A percentile compares a stretch with the other conserved stretches of the same genome.
Conservation (phyloP, 53 echinoderm and acorn worm species). For the Paracentrotus lividus region DNA sequence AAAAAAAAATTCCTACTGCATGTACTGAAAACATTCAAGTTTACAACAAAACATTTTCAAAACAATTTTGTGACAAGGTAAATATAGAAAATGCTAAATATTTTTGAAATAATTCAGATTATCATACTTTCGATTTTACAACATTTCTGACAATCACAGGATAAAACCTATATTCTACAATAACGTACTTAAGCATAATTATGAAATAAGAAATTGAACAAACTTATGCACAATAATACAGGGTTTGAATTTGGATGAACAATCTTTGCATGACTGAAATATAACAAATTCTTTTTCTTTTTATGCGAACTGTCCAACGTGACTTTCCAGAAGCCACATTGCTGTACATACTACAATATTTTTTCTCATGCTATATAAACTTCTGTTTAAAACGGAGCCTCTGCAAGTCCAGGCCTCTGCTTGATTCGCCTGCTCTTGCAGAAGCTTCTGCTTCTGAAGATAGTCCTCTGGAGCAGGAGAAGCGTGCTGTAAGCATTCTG, state of each 20-base stretch:
- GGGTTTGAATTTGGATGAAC: background rate
- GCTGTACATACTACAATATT: background rate
- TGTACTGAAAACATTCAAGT: no score
- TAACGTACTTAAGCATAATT: background rate
- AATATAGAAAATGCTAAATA: no score
- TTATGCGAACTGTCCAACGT: background rate
- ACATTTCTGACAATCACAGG: background rate
- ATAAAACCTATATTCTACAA: background rate
- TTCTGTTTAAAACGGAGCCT: slow-evolving; percentile 83
- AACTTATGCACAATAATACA: background rate
- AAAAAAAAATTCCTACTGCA: background rate
- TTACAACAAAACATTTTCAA: no score
- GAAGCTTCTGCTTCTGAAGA: slow-evolving; percentile 92
- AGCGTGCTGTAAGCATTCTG: slow-evolving; percentile 90
- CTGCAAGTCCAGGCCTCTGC: slow-evolving; percentile 66
- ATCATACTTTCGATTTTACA: no score
- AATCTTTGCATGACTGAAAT: background rate
- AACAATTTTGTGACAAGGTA: no score
- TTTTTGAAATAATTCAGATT: background rate
- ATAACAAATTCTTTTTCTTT: background rate
- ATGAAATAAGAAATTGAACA: background rate
- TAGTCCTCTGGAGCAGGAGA: slow-evolving; percentile 85
- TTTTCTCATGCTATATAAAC: background rate
- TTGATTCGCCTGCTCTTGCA: slow-evolving; percentile 69
- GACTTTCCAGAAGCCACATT: background rate